A percentile compares a stretch with the other conserved stretches of the same genome.
These are phyloP conservation scores for Platynereis dumerilii DNA, from an alignment of 2,888 invertebrate species.

Conservation along the genomic window DNA sequence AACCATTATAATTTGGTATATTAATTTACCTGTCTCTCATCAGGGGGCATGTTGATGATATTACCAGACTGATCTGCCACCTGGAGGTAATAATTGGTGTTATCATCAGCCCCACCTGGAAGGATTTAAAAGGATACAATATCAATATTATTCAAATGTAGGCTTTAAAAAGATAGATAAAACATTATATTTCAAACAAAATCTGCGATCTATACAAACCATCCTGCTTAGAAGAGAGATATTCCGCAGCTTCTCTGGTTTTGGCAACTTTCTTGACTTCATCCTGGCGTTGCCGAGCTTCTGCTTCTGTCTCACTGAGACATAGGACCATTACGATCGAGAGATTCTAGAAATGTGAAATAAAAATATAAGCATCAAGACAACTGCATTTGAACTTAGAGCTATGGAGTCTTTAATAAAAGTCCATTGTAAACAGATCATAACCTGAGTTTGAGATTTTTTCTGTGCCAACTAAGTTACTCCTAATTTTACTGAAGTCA, in stretches of 20 bases:
- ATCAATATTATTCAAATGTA: neutral
- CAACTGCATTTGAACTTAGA: no score
- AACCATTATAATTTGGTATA: neutral
- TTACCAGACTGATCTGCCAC: conserved; percentile 79
- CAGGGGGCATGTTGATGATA: conserved; percentile 73
- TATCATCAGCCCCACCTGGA: conserved; percentile 35
- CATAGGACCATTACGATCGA: conserved; percentile 52
- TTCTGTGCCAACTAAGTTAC: no score
- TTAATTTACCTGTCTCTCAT: conserved; percentile 69
- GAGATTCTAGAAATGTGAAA: conserved; percentile 47
- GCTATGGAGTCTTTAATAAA: no score
- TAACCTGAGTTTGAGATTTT: no score
- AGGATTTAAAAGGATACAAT: neutral
- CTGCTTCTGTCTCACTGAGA: conserved; percentile 46
- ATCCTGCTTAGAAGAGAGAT: conserved; percentile 55
- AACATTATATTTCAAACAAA: neutral
- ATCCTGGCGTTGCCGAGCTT: conserved; percentile 44
- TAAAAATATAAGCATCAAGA: no score
- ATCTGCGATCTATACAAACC: no score
- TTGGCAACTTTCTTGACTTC: conserved; percentile 43
- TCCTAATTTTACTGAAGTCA: no score
- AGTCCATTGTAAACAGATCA: no score
- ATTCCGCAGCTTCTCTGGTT: conserved; percentile 57
- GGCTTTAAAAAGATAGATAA: neutral
- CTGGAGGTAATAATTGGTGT: conserved; percentile 52